These are phyloP conservation scores for Apamea monoglypha DNA, from an alignment of 2,888 invertebrate genomes.

Conservation along the genomic window DNA sequence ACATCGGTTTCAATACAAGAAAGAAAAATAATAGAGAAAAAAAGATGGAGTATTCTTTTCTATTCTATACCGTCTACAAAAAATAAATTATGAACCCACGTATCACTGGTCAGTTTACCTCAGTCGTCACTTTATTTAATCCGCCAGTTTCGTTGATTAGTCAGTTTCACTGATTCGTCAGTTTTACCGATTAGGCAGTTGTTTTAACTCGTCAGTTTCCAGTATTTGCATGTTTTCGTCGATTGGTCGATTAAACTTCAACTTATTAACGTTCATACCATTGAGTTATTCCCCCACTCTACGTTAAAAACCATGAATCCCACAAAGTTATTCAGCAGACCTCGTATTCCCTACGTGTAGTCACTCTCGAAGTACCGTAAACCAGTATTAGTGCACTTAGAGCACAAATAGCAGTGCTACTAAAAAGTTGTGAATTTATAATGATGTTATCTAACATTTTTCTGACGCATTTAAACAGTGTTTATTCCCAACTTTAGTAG, in stretches of 20 bases:
- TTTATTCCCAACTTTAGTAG: conserved; percentile 18
- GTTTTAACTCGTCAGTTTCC: too few species aligned
- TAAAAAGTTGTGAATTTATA: background rate
- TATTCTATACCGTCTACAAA: background rate
- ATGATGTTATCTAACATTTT: background rate
- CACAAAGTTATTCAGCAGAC: background rate
- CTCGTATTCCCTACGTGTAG: background rate
- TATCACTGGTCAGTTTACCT: too few species aligned
- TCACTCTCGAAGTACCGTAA: background rate
- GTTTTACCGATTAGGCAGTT: too few species aligned
- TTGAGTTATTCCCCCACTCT: too few species aligned
- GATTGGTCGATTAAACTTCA: background rate
- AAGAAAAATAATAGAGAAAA: too few species aligned
- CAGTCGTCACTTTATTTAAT: too few species aligned
- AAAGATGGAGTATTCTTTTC: background rate
- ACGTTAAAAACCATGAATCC: too few species aligned
- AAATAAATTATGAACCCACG: background rate
- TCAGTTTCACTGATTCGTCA: too few species aligned
- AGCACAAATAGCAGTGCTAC: background rate
- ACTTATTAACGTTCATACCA: background rate
- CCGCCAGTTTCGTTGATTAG: too few species aligned
- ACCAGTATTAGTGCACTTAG: background rate
- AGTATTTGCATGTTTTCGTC: too few species aligned
- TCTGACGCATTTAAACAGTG: background rate
- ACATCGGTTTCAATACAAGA: background rate